A percentile compares a stretch with the other conserved stretches of the same genome.
Conservation (phyloP, 1,140 invertebrate genomes). For the Tyrophagus putrescentiae region DNA sequence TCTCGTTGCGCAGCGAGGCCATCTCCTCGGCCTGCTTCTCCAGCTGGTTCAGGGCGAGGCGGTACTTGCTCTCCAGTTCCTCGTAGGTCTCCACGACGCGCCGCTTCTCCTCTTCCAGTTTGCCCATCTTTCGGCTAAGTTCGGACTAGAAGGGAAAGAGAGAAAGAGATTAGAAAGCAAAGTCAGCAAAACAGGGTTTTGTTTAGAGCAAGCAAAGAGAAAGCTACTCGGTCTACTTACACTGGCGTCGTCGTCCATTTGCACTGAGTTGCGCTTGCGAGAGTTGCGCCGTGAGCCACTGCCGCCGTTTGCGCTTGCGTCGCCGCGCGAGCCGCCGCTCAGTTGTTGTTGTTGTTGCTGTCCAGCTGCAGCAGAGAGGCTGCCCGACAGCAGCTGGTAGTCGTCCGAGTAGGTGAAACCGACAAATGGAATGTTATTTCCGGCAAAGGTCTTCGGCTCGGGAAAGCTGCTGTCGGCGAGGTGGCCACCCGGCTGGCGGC, state of each 20-base stretch:
- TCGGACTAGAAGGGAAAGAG: neutral
- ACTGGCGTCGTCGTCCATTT: neutral
- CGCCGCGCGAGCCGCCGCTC: no score
- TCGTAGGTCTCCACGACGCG: slow-evolving; percentile 43
- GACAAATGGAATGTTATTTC: slow-evolving; percentile 95
- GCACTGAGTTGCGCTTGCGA: neutral
- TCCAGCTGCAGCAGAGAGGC: no score
- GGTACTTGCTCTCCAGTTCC: slow-evolving; percentile 49
- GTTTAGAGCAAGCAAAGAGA: neutral
- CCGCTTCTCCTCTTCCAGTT: slow-evolving; percentile 21
- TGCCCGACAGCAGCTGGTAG: slow-evolving; percentile 20
- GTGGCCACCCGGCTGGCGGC: slow-evolving; percentile 35
- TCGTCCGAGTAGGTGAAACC: slow-evolving; percentile 83
- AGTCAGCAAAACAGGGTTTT: neutral
- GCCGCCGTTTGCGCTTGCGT: neutral
- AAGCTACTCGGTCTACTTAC: no score
- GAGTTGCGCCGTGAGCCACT: neutral
- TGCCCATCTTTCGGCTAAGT: slow-evolving; percentile 24
- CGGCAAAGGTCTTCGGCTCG: slow-evolving; percentile 88
- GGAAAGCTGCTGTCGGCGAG: no score
- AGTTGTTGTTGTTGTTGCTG: no score
- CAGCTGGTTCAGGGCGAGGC: slow-evolving; percentile 50
- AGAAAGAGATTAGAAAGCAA: neutral
- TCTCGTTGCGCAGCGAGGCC: slow-evolving; percentile 46
- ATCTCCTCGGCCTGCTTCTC: slow-evolving; percentile 58